Percentiles rank a stretch among this genome's conserved stretches.
phyloP scores from a whole-genome alignment of 2,113 vertebrate species.

The Phoxinus phoxinus region DNA sequence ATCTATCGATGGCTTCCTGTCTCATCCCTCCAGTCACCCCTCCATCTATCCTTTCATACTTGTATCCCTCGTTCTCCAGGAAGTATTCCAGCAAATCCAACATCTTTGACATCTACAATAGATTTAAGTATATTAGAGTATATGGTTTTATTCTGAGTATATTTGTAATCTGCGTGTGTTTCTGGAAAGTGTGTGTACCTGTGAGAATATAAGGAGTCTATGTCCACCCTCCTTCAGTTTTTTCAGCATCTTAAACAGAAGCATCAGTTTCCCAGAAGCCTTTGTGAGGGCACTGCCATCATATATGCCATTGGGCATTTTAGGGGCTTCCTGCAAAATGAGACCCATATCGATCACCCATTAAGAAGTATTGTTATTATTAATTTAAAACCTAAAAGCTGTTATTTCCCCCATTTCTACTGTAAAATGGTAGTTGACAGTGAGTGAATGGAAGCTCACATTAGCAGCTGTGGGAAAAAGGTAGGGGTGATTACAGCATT shows the following conservation, averaged over 20 bases:
- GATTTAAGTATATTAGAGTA: not conserved
- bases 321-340: slow-evolving; percentile 88
- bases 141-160: not conserved
- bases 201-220: slow-evolving; percentile 96
- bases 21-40: slow-evolving; percentile 96
- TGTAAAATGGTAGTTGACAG: not conserved
- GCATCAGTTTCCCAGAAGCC: slow-evolving; percentile 89
- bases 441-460: slow-evolving; percentile 69
- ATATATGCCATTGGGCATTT: slow-evolving; percentile 98
- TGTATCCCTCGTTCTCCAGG: slow-evolving; percentile 95
- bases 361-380: not conserved
- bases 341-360: not conserved
- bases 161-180: slow-evolving; percentile 7
- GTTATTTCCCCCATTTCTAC: not conserved
- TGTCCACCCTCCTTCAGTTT: slow-evolving; percentile 95
- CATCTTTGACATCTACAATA: slow-evolving; percentile 96
- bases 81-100: slow-evolving; percentile 95
- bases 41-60: slow-evolving; percentile 96
- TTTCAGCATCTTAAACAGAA: slow-evolving; percentile 95
- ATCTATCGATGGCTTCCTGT: slow-evolving; percentile 96
- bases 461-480: slow-evolving; percentile 95
- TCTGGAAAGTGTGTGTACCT: slow-evolving; percentile 72
- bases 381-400: not conserved
- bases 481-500: slow-evolving; percentile 98
- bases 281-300: slow-evolving; percentile 92